Evolutionary conservation across 2,113 vertebrate genomes (phyloP).

Genomic region (Amblyornis subalaris): DNA sequence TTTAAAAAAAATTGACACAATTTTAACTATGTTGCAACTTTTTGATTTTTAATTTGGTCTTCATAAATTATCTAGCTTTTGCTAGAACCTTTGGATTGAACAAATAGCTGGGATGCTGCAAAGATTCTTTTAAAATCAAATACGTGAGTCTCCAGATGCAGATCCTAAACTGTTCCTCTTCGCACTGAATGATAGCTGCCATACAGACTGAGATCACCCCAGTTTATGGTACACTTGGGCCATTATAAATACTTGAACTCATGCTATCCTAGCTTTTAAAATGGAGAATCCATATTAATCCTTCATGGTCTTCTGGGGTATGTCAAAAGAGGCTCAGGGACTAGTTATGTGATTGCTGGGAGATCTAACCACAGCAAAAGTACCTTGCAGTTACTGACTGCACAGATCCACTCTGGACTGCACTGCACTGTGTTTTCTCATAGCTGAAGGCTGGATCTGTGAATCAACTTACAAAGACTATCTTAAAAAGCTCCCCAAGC

Average conservation of each 20-base stretch:
- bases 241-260: neutral
- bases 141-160: neutral
- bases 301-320: neutral
- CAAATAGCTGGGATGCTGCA: neutral
- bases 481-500: neutral
- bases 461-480: neutral
- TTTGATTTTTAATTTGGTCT: neutral
- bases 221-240: neutral
- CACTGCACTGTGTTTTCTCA: neutral
- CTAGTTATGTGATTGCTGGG: neutral
- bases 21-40: neutral
- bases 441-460: neutral
- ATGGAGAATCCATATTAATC: neutral
- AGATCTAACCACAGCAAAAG: neutral
- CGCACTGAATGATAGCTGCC: neutral
- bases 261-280: neutral
- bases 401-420: neutral
- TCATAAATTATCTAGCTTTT: neutral
- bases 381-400: neutral
- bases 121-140: neutral
- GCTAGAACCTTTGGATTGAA: neutral
- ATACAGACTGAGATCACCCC: neutral
- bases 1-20: neutral
- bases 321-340: neutral
- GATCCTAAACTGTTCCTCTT: neutral